Evolutionary conservation across 2,113 vertebrate genomes (phyloP).

Genomic region (Muscicapa adusta): DNA sequence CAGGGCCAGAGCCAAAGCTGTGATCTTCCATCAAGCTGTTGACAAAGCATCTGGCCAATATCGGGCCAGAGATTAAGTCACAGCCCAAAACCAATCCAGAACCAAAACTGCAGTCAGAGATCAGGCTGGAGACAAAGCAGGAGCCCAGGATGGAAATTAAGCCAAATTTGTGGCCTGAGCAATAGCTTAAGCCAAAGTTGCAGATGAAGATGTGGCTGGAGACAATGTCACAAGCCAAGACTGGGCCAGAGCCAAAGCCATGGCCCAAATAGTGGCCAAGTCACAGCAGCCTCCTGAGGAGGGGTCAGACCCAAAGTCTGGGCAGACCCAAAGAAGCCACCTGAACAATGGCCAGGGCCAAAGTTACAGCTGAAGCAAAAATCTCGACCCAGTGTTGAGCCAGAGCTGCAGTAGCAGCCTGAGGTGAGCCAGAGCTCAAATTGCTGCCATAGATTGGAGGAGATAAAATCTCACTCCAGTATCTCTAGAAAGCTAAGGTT

Average conservation of each 20-base stretch:
- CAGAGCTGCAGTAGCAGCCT: background rate
- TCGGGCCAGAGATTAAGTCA: background rate
- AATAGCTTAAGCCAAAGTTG: background rate
- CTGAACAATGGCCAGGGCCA: background rate
- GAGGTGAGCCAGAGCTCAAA: background rate
- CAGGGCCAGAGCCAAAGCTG: background rate
- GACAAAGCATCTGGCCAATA: background rate
- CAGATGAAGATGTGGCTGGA: background rate
- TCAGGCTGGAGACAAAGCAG: background rate
- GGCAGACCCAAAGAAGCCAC: background rate
- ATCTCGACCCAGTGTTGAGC: background rate
- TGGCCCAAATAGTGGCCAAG: background rate
- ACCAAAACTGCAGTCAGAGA: background rate
- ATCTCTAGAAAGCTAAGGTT: background rate
- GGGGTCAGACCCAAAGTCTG: background rate
- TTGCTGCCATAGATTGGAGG: background rate
- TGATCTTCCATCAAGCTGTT: background rate
- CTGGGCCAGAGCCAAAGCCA: background rate
- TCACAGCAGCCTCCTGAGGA: background rate
- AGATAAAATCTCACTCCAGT: background rate
- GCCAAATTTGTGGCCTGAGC: background rate
- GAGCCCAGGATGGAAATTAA: background rate
- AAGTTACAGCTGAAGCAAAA: background rate
- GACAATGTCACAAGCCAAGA: background rate
- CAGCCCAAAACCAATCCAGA: background rate